These are phyloP conservation scores for Drosophila repletoides DNA, from an alignment of 1,140 invertebrate species.

Conservation along the genomic window DNA sequence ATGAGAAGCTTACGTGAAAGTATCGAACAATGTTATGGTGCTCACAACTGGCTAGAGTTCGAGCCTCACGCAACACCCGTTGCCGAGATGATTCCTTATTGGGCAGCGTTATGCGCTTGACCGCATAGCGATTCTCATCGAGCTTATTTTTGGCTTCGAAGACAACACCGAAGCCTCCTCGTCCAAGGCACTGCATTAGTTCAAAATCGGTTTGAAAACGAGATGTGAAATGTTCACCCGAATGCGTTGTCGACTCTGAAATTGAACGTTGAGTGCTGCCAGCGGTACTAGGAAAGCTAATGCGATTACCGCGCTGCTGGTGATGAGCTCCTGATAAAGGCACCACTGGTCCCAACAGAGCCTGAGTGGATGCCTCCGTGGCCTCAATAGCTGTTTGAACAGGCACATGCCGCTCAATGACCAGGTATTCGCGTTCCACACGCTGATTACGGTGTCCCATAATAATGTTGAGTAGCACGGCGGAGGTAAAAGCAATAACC, in stretches of 20 bases:
- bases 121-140: slow-evolving; percentile 96
- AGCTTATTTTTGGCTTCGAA: slow-evolving; percentile 97
- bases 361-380: slow-evolving; percentile 74
- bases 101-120: slow-evolving; percentile 96
- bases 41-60: slow-evolving; percentile 95
- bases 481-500: slow-evolving; percentile 86
- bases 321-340: slow-evolving; percentile 23
- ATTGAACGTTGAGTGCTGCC: slow-evolving; percentile 49
- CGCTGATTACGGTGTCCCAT: slow-evolving; percentile 83
- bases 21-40: slow-evolving; percentile 97
- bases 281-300: slow-evolving; percentile 14
- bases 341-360: slow-evolving; percentile 56
- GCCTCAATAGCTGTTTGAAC: slow-evolving; percentile 77
- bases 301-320: slow-evolving; percentile 34
- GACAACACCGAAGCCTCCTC: slow-evolving; percentile 98
- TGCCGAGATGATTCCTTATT: slow-evolving; percentile 91
- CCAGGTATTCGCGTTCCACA: slow-evolving; percentile 75
- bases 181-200: slow-evolving; percentile 91
- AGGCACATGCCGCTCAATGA: slow-evolving; percentile 82
- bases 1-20: slow-evolving; percentile 84
- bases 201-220: slow-evolving; percentile 95
- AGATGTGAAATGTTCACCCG: slow-evolving; percentile 72
- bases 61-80: slow-evolving; percentile 95
- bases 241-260: slow-evolving; percentile 74
- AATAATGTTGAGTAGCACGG: slow-evolving; percentile 85